phyloP scores from a whole-genome alignment of 1,140 invertebrate species.

The Drosophila subobscura region DNA sequence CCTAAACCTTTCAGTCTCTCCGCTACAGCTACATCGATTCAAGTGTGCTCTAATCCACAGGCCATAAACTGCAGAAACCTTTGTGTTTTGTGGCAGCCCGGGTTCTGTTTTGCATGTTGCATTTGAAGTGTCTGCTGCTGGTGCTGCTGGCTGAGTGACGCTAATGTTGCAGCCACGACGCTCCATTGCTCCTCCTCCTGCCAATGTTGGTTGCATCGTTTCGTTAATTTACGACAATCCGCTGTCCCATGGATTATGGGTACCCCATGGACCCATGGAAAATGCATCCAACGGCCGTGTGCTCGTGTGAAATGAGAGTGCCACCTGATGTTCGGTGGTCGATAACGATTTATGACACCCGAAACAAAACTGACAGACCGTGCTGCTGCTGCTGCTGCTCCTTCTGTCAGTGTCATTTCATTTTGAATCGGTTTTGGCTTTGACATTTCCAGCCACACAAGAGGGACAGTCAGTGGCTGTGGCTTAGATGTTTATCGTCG shows the following conservation, averaged over 20 bases:
- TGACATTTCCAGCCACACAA: conserved; percentile 48
- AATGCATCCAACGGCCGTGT: conserved; percentile 42
- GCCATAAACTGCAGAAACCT: conserved; percentile 72
- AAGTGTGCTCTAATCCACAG: conserved; percentile 49
- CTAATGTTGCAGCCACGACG: conserved; percentile 62
- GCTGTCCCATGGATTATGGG: conserved; percentile 60
- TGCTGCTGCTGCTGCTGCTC: conserved; percentile 4
- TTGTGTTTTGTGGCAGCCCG: conserved; percentile 29
- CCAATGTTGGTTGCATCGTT: conserved; percentile 23
- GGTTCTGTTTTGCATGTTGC: conserved; percentile 72
- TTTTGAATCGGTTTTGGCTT: conserved; percentile 40
- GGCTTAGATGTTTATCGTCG: conserved; percentile 73
- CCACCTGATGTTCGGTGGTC: conserved; percentile 82
- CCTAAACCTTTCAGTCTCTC: conserved; percentile 7
- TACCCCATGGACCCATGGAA: conserved; percentile 12
- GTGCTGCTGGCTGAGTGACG: conserved; percentile 44
- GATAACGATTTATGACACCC: conserved; percentile 83
- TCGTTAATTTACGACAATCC: conserved; percentile 78
- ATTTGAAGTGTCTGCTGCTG: conserved; percentile 53
- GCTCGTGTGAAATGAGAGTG: conserved; percentile 58
- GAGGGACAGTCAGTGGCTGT: conserved; percentile 37
- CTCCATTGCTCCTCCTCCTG: conserved; percentile 9
- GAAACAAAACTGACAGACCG: conserved; percentile 43
- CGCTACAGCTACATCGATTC: conserved; percentile 29
- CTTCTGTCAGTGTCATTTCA: conserved; percentile 35